Evolutionary conservation across 2,113 vertebrate species (phyloP).

Genomic region (Cricetomys ansorgei): DNA sequence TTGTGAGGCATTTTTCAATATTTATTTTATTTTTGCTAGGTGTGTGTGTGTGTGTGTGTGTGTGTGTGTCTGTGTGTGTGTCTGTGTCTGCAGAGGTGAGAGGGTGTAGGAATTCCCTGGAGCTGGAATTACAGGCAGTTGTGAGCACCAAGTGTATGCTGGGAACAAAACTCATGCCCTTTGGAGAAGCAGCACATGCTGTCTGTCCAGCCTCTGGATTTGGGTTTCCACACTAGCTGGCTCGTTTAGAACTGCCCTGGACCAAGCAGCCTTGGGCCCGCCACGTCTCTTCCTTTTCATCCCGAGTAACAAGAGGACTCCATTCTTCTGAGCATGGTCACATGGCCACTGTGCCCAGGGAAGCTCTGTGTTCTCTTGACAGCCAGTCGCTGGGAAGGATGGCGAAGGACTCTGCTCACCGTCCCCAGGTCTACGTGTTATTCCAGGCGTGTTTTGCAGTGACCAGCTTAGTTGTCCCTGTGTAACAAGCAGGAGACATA

Average conservation of each 20-base stretch:
- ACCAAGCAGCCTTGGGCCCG: background rate
- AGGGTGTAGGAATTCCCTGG: background rate
- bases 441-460: background rate
- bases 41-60: background rate
- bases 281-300: background rate
- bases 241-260: background rate
- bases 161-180: background rate
- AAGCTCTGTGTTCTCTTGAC: background rate
- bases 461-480: background rate
- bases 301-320: background rate
- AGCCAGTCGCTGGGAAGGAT: background rate
- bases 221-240: background rate
- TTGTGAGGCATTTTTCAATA: background rate
- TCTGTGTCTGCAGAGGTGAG: background rate
- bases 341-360: background rate
- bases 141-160: background rate
- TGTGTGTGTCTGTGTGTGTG: background rate
- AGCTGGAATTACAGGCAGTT: background rate
- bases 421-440: background rate
- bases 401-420: no score
- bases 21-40: background rate
- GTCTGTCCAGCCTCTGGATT: background rate
- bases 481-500: background rate
- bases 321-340: background rate
- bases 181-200: background rate